A percentile compares a stretch with the other conserved stretches of the same genome.
Evolutionary conservation across 2,888 invertebrate genomes (phyloP).

Genomic region (Cheilosia urbana): DNA sequence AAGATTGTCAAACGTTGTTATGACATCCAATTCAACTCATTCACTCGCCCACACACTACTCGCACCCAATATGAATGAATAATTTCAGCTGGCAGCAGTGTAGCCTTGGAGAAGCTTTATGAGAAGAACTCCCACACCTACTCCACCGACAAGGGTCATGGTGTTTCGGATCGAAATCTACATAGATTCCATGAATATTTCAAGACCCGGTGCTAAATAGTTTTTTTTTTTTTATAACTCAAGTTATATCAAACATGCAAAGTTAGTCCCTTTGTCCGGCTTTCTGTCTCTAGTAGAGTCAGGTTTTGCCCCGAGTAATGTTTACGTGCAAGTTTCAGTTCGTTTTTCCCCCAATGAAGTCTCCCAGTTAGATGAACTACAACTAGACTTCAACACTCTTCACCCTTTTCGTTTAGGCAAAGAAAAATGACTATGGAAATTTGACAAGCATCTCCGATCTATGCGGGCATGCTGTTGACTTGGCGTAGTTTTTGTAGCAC

Average conservation of each 20-base stretch:
- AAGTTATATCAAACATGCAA: conserved; percentile 39
- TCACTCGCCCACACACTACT: neutral
- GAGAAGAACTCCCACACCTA: neutral
- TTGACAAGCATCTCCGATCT: conserved; percentile 28
- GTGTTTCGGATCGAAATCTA: conserved; percentile 31
- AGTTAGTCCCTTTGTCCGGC: conserved; percentile 31
- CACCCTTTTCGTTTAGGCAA: neutral
- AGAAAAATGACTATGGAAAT: conserved; percentile 6
- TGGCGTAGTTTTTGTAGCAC: neutral
- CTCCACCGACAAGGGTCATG: neutral
- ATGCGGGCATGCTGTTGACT: conserved; percentile 22
- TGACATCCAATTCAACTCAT: conserved; percentile 7
- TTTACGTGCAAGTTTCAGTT: conserved; percentile 1
- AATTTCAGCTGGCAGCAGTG: conserved; percentile 14
- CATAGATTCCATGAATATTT: conserved; percentile 52
- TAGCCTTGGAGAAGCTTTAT: neutral
- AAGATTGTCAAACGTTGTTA: conserved; percentile 1
- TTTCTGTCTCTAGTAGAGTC: neutral
- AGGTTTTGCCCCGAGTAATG: neutral
- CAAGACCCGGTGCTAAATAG: conserved; percentile 15
- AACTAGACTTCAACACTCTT: neutral
- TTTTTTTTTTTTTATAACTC: conserved; percentile 26
- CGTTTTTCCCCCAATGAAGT: neutral
- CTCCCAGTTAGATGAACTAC: neutral
- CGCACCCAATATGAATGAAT: conserved; percentile 22